Conservation (phyloP, 92 coral and sea anemone genomes). For the Umimayanthus chanpuru region DNA sequence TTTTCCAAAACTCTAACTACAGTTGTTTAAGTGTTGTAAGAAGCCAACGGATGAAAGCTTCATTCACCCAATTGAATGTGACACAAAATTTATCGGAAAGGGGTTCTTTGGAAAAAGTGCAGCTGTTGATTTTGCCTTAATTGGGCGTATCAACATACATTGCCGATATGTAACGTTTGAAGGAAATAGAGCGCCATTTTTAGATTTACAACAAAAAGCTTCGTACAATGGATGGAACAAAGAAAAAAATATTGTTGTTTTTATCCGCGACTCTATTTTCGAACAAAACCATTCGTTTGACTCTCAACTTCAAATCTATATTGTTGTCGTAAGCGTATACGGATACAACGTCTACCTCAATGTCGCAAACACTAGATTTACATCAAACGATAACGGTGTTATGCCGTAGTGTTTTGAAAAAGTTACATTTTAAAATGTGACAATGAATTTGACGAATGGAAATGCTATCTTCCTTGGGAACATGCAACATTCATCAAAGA, state of each 20-base stretch:
- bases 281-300: background rate
- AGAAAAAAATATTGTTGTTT: background rate
- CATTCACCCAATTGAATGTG: no score
- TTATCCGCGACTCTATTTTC: conserved; percentile 1
- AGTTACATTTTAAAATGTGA: background rate
- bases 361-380: background rate
- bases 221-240: background rate
- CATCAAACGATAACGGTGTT: background rate
- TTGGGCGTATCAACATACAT: background rate
- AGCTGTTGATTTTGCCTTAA: background rate
- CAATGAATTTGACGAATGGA: conserved; percentile 6
- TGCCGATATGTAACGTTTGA: background rate
- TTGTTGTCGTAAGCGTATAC: background rate
- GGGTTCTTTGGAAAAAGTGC: background rate
- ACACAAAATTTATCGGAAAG: background rate
- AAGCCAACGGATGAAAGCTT: background rate
- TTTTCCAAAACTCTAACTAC: background rate
- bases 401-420: background rate
- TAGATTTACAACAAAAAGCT: background rate
- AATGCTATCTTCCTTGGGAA: background rate
- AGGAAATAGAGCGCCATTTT: background rate
- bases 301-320: background rate
- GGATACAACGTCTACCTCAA: background rate
- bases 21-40: background rate
- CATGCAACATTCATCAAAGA: background rate